These are phyloP conservation scores for Symphodus melops DNA, from an alignment of 2,113 vertebrate genomes.

Conservation along the genomic window DNA sequence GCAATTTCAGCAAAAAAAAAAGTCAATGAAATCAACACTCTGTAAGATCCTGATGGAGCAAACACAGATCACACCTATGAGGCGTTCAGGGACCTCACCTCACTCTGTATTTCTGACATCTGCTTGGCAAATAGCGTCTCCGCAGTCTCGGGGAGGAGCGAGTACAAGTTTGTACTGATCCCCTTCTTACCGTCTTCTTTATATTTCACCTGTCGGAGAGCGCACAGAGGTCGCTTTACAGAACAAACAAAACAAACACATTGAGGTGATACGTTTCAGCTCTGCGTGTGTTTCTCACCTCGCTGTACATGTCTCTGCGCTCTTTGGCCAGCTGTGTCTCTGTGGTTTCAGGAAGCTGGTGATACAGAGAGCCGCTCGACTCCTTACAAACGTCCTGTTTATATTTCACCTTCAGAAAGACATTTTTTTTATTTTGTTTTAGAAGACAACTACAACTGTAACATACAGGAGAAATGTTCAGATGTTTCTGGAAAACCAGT, in stretches of 20 bases:
- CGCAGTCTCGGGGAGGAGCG: slow-evolving; percentile 88
- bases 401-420: slow-evolving; percentile 70
- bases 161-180: slow-evolving; percentile 83
- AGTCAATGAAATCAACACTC: too few relatives aligned
- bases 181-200: slow-evolving; percentile 85
- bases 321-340: slow-evolving; percentile 67
- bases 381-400: slow-evolving; percentile 57
- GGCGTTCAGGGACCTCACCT: slow-evolving; percentile 53
- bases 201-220: slow-evolving; percentile 77
- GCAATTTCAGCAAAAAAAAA: too few relatives aligned
- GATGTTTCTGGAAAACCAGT: background rate
- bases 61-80: too few relatives aligned
- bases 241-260: background rate
- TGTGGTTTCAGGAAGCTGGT: slow-evolving; percentile 65
- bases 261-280: too few relatives aligned
- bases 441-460: background rate
- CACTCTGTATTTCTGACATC: slow-evolving; percentile 57
- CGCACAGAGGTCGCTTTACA: background rate
- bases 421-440: too few relatives aligned
- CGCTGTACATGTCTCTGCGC: slow-evolving; percentile 53
- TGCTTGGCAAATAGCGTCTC: slow-evolving; percentile 88
- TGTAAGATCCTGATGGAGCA: too few relatives aligned
- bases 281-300: slow-evolving; percentile 41
- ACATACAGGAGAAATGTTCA: background rate
- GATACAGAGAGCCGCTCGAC: slow-evolving; percentile 55